A percentile compares a stretch with the other conserved stretches of the same genome.
Conservation (phyloP, 1,140 invertebrate genomes). For the Batillaria attramentaria region DNA sequence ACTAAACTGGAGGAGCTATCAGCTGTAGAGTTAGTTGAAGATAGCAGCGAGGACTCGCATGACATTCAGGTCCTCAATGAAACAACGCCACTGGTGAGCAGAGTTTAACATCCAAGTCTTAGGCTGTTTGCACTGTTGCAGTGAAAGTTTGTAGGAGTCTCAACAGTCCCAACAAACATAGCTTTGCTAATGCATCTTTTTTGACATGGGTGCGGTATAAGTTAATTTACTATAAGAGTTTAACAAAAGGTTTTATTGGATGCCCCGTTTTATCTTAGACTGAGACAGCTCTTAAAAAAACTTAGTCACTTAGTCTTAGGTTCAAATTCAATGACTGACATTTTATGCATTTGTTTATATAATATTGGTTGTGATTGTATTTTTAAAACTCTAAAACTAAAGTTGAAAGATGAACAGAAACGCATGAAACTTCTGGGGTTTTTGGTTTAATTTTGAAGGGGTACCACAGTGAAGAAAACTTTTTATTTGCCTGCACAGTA, state of each 20-base stretch:
- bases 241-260: no score
- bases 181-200: no score
- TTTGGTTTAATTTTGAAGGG: no score
- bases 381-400: not conserved
- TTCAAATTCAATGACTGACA: no score
- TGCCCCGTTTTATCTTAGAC: no score
- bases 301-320: no score
- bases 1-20: no score
- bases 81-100: slow-evolving; percentile 6
- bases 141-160: not conserved
- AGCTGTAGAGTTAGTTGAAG: not conserved
- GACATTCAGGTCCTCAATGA: slow-evolving; percentile 18
- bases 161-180: no score
- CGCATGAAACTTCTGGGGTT: not conserved
- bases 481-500: no score
- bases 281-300: no score
- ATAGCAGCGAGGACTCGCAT: not conserved
- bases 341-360: not conserved
- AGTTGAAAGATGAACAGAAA: not conserved
- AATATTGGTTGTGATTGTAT: not conserved
- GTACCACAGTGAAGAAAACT: not conserved
- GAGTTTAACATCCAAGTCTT: not conserved
- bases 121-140: not conserved
- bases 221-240: no score
- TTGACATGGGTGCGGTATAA: no score